phyloP scores from a whole-genome alignment of 2,888 invertebrate genomes.

The Conistra vaccinii region DNA sequence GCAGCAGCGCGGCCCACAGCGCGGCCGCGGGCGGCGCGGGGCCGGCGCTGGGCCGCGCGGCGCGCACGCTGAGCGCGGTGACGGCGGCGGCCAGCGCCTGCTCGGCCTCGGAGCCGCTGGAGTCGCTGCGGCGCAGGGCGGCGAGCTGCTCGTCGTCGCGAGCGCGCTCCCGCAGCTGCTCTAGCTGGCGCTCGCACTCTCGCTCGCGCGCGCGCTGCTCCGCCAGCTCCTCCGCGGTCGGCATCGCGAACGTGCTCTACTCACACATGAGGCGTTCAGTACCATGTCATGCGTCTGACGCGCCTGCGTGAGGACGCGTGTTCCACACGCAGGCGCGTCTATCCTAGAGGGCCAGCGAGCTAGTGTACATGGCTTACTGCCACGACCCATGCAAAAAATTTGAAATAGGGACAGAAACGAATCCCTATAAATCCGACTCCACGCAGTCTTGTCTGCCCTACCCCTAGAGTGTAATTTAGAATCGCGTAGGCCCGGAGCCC shows the following conservation, averaged over 20 bases:
- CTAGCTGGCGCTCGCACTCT: conserved; percentile 67
- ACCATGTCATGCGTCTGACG: background rate
- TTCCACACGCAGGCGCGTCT: background rate
- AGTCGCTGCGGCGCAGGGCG: conserved; percentile 62
- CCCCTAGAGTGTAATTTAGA: too few relatives aligned
- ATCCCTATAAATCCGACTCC: too few relatives aligned
- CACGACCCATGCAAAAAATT: too few relatives aligned
- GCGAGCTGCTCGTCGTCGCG: conserved; percentile 10
- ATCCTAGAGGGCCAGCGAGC: too few relatives aligned
- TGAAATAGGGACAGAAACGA: too few relatives aligned
- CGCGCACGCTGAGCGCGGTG: conserved; percentile 58
- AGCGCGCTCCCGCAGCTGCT: conserved; percentile 58
- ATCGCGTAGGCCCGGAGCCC: too few relatives aligned
- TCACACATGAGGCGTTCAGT: conserved; percentile 10
- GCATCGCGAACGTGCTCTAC: conserved; percentile 72
- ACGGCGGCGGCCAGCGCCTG: conserved; percentile 69
- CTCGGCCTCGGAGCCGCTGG: conserved; percentile 73
- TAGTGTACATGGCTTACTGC: too few relatives aligned
- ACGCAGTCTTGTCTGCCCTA: too few relatives aligned
- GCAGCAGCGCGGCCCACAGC: conserved; percentile 48
- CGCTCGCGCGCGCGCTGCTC: conserved; percentile 71
- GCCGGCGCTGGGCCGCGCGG: conserved; percentile 12
- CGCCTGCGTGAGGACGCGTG: too few relatives aligned
- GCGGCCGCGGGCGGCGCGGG: conserved; percentile 29
- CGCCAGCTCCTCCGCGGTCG: conserved; percentile 73